Conservation (phyloP, 1,140 invertebrate genomes). For the Leptinotarsa defecta region DNA sequence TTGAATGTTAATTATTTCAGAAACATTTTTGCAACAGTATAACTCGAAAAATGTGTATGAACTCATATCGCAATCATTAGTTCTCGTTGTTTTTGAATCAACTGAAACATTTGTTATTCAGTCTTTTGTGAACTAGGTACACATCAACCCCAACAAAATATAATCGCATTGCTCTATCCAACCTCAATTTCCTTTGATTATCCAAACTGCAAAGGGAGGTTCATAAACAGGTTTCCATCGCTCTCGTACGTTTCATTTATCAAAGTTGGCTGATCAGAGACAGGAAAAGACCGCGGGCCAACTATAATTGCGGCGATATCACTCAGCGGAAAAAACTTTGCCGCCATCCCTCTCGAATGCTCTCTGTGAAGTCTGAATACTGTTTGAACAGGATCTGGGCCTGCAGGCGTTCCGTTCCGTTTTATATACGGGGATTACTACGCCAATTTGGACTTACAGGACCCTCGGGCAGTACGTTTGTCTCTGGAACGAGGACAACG, state of each 20-base stretch:
- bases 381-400: conserved; percentile 5
- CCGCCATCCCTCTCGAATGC: neutral
- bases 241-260: conserved; percentile 22
- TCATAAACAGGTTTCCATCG: conserved; percentile 25
- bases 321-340: conserved; percentile 20
- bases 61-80: no score
- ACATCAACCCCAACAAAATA: neutral
- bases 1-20: no score
- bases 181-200: conserved; percentile 14
- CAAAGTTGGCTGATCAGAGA: conserved; percentile 29
- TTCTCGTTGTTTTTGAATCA: no score
- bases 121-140: no score
- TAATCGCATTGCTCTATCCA: neutral
- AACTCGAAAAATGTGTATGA: no score
- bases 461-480: neutral
- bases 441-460: conserved; percentile 13
- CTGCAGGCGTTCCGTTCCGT: neutral
- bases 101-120: no score
- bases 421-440: conserved; percentile 6
- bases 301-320: conserved; percentile 28
- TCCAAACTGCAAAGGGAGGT: conserved; percentile 20
- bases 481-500: neutral
- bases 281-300: conserved; percentile 20
- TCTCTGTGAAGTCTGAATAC: no score
- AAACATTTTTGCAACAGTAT: no score